phyloP scores from a whole-genome alignment of 2,888 invertebrate species.

The Lepeophtheirus nordmannii region DNA sequence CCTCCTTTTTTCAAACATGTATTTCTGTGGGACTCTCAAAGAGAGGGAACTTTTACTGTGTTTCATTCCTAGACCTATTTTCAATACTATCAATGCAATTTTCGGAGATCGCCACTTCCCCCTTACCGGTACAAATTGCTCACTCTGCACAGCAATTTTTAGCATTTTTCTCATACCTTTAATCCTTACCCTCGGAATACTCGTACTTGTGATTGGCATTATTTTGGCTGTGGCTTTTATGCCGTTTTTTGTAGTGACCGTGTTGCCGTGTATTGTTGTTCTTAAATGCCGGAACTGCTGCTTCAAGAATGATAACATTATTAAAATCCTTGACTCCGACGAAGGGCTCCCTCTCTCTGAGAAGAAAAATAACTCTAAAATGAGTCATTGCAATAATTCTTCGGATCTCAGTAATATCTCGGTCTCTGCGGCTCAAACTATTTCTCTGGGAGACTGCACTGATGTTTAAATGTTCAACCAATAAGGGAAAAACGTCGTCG shows the following conservation, averaged over 20 bases:
- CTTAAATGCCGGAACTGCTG: background rate
- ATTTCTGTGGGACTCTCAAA: slow-evolving; percentile 11
- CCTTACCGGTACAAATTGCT: background rate
- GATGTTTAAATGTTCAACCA: too few species aligned
- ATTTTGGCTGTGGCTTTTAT: slow-evolving; percentile 7
- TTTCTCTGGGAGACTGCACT: too few species aligned
- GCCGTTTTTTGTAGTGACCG: slow-evolving; percentile 15
- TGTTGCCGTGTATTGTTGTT: slow-evolving; percentile 11
- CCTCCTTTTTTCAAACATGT: slow-evolving; percentile 22
- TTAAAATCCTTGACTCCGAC: slow-evolving; percentile 7
- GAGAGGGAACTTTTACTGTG: slow-evolving; percentile 18
- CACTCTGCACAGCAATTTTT: background rate
- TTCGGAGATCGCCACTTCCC: background rate
- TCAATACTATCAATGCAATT: background rate
- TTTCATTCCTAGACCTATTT: slow-evolving; percentile 4
- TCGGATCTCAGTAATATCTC: too few species aligned
- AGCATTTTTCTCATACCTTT: slow-evolving; percentile 9
- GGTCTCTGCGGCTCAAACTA: too few species aligned
- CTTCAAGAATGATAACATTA: background rate
- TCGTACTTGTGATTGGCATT: background rate
- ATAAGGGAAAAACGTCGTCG: too few species aligned
- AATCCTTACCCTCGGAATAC: slow-evolving; percentile 4
- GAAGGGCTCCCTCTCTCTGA: too few species aligned
- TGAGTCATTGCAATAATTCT: too few species aligned
- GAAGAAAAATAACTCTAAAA: too few species aligned